Conservation (phyloP, 2,888 invertebrate species). For the Zhengitettix transpicula region DNA sequence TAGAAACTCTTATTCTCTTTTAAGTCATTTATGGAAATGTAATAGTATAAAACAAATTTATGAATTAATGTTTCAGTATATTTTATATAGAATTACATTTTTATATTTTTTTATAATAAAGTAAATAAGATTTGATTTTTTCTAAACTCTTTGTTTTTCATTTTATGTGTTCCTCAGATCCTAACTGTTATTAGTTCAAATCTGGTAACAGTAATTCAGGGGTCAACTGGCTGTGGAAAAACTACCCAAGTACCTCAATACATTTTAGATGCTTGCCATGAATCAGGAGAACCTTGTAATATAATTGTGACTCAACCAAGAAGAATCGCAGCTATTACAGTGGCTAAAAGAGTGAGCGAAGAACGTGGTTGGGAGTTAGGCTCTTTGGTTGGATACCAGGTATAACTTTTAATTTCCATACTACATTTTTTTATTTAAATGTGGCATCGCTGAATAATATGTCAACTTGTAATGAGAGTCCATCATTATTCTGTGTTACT, state of each 20-base stretch:
- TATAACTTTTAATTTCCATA: conserved; percentile 21
- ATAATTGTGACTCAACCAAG: conserved; percentile 88
- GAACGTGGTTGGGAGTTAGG: conserved; percentile 74
- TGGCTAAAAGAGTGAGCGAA: conserved; percentile 66
- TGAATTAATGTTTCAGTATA: too few species aligned
- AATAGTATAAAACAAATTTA: too few species aligned
- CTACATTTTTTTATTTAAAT: neutral
- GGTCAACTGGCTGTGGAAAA: conserved; percentile 90
- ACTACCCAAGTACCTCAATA: conserved; percentile 87
- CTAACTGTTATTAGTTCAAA: conserved; percentile 46
- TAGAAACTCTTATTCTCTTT: too few species aligned
- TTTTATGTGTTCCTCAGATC: conserved; percentile 33
- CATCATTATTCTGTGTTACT: too few species aligned
- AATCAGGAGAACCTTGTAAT: conserved; percentile 51
- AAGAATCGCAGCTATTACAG: conserved; percentile 80
- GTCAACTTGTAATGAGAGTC: too few species aligned
- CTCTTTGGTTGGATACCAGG: conserved; percentile 77
- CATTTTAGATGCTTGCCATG: conserved; percentile 63
- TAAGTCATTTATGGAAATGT: too few species aligned
- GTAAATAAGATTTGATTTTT: too few species aligned
- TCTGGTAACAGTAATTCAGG: conserved; percentile 70
- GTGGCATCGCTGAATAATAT: too few species aligned
- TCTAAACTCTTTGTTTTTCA: too few species aligned
- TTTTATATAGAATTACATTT: too few species aligned
- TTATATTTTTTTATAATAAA: too few species aligned